Evolutionary conservation across 2,113 vertebrate species (phyloP), one percentile per base, ranked within the genome.

Genomic region (Mionectes macconnelli): DNA sequence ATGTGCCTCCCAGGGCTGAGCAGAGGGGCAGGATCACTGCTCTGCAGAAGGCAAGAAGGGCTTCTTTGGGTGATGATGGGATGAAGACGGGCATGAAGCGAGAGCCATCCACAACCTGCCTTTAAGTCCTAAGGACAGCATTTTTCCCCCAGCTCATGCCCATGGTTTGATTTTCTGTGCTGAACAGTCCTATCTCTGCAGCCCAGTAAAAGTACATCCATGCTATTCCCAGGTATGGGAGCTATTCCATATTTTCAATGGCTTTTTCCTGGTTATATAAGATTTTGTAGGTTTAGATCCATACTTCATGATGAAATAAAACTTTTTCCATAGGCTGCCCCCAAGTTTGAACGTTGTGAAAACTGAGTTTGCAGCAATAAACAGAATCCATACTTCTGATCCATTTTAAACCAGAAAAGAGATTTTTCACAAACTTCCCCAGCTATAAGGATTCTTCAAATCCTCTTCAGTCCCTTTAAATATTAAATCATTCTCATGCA

Each of bases 401-500:
- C 73, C 87, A n/a, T 78, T 96, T 90, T 89, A 82, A 95, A 84
- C 69, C 66, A 59, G 81, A 87, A 49, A 91, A 79, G 62, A 84
- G 62, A 52, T 81, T 92, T 93, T 89, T 75, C 89, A n/a, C 87
- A 69, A 62, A 76, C n/a, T 75, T 82, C 49, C 31, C 78, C 70
- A 68, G 80, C 52, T 91, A 8, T 78, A 85, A 91, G 83, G 57
- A 79, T 82, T 94, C 87, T 68, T 68, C 69, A 87, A 89, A 94
- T 85, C 81, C 74, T 90, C 53, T 90, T 69, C 74, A 27, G 72
- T 85, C 37, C 45, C 37, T 59, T 79, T 89, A 95, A 83, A 79
- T 76, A 66, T 90, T 73, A 85, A 91, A 93, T 87, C 91, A 76
- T 84, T 94, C 68, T 90, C 63, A 79, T 35, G 50, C 87, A 91